Evolutionary conservation across 2,113 vertebrate genomes (phyloP), one percentile per base, ranked within the genome.

Genomic region (Lucifuga dentata): DNA sequence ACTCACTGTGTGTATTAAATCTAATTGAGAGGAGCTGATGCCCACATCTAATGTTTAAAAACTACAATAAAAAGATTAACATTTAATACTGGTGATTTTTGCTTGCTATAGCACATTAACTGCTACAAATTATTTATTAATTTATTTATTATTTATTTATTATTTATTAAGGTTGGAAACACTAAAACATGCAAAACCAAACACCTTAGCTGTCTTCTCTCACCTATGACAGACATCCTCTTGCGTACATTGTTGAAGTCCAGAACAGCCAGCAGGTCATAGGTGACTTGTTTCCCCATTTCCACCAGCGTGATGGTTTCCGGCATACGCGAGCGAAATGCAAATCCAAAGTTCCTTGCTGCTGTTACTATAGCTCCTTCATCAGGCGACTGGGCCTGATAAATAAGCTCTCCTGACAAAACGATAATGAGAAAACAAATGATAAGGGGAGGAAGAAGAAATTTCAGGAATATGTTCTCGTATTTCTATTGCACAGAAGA

Each of bases 341-440:
- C 95, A 62, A 97, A 98, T 15, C 98, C 98, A 23, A 99, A 97
- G 89, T 95, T 98, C 46, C 96, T 92, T 8, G 98, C 95, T 12
- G 97, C 98, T 0, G 96, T 99, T 43, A 99, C 96, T 2, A 99
- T 89, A 36, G 97, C 97, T 1, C 95, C 97, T 75, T 99, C 98
- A 5, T 99, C 97, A 15, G 98, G 98, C 43, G 98, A 99, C 81
- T 99, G 98, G 19, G 96, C 98, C 90, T 98, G 97, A 75, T 99
- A 99, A 29, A 88, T 64, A 2, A 99, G 89, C 29, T 93, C 73
- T 26, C 95, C 98, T 99, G 82, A 0, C 29, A 41, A 24, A n/a
- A n/a, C n/a, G n/a, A n/a, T n/a, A n/a, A n/a, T 29, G 26, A 7
- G 26, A 7, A 29, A 29, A 29, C 26, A 29, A 29, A 29, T 3